phyloP scores from a whole-genome alignment of 2,797 vertebrate genomes.

The Anas bahamensis region DNA sequence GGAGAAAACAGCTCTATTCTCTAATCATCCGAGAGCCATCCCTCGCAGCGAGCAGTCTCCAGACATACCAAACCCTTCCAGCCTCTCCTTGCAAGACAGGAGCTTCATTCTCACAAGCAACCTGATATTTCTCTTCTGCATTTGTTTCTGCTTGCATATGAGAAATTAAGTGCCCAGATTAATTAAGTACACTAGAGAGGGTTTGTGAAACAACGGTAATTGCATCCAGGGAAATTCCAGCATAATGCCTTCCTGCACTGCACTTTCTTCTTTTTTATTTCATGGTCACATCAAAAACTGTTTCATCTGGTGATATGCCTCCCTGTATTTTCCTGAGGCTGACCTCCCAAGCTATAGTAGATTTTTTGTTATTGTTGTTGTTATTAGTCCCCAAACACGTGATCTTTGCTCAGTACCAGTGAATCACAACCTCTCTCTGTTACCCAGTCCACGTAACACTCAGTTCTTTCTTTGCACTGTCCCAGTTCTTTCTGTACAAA shows the following conservation, averaged over 20 bases:
- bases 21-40: neutral
- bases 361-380: neutral
- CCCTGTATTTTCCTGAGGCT: neutral
- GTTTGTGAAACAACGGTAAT: neutral
- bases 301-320: neutral
- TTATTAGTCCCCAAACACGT: rapidly evolving
- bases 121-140: neutral
- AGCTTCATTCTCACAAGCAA: neutral
- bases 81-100: neutral
- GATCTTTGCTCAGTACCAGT: neutral
- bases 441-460: rapidly evolving
- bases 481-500: neutral
- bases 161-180: neutral
- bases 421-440: neutral
- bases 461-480: neutral
- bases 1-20: slow-evolving; percentile 7
- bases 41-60: neutral
- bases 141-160: neutral
- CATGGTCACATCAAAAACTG: neutral
- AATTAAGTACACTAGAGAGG: neutral
- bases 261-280: neutral
- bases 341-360: neutral
- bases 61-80: slow-evolving; percentile 15
- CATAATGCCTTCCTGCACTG: neutral
- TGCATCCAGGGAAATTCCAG: neutral